Percentiles rank a stretch among this genome's conserved stretches.
phyloP scores from a whole-genome alignment of 1,140 invertebrate genomes.

The Triops longicaudatus region DNA sequence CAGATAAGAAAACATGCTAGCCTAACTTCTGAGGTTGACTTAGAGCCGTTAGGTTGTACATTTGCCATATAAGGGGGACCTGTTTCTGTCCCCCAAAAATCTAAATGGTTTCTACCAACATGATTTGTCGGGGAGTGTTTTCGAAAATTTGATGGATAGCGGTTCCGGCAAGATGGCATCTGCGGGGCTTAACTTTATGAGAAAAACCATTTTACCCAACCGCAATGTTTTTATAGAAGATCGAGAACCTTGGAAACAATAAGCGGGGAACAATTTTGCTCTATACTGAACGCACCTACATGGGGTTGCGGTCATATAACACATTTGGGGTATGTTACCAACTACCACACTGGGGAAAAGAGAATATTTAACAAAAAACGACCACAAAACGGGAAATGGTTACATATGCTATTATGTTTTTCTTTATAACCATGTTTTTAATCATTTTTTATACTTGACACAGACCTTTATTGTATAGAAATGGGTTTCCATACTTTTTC shows the following conservation, averaged over 20 bases:
- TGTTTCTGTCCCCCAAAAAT: too few species aligned
- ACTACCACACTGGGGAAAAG: not conserved
- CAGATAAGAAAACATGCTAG: not conserved
- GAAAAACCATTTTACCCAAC: not conserved
- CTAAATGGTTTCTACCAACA: too few species aligned
- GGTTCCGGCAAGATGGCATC: not conserved
- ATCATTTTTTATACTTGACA: not conserved
- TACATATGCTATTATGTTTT: not conserved
- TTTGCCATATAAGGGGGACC: too few species aligned
- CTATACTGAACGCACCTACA: not conserved
- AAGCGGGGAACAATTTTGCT: not conserved
- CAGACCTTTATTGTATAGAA: too few species aligned
- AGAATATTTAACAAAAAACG: not conserved
- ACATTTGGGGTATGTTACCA: not conserved
- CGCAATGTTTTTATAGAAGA: not conserved
- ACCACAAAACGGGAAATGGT: not conserved
- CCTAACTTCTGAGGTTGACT: not conserved
- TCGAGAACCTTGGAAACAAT: not conserved
- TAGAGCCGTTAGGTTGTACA: too few species aligned
- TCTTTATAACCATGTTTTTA: not conserved
- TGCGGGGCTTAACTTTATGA: not conserved
- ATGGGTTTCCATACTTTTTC: too few species aligned
- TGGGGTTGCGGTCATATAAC: not conserved
- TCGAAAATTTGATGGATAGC: not conserved
- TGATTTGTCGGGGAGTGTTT: not conserved